phyloP scores from a whole-genome alignment of 35 echinoderm and acorn worm genomes.

The Ophiothrix spiculata region DNA sequence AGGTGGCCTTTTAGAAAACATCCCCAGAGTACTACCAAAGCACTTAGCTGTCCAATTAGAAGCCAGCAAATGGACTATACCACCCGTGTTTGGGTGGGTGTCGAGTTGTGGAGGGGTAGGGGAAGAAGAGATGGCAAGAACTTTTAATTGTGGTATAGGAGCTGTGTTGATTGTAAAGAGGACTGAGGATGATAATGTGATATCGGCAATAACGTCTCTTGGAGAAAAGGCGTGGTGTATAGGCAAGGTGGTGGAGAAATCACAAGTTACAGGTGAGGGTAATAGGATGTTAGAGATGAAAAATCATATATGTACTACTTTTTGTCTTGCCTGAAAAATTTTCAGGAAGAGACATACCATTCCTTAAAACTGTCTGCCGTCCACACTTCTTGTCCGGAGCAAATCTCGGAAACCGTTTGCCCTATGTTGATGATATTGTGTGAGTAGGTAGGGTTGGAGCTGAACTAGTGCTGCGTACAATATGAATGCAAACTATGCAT shows the following conservation, averaged over 20 bases:
- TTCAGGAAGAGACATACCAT: no score
- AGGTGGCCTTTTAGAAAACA: conserved; percentile 90
- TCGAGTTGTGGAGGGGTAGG: conserved; percentile 55
- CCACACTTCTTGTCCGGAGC: no score
- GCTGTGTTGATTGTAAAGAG: conserved; percentile 56
- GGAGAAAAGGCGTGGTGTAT: conserved; percentile 73
- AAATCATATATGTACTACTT: not conserved
- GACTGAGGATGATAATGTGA: conserved; percentile 43
- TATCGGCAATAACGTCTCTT: conserved; percentile 29
- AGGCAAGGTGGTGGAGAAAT: conserved; percentile 48
- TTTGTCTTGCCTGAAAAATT: no score
- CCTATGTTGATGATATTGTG: no score
- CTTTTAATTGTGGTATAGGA: conserved; percentile 96
- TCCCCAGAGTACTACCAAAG: conserved; percentile 78
- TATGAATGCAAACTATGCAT: no score
- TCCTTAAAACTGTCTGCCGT: no score
- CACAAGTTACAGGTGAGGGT: not conserved
- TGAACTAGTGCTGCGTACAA: no score
- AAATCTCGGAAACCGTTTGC: no score
- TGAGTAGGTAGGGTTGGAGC: no score
- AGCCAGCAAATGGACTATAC: conserved; percentile 69
- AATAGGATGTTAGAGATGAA: not conserved
- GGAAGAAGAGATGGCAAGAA: conserved; percentile 87
- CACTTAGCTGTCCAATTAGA: conserved; percentile 70
- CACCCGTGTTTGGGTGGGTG: conserved; percentile 96